phyloP scores from a whole-genome alignment of 2,797 vertebrate genomes.

The Crypturellus tataupa region DNA sequence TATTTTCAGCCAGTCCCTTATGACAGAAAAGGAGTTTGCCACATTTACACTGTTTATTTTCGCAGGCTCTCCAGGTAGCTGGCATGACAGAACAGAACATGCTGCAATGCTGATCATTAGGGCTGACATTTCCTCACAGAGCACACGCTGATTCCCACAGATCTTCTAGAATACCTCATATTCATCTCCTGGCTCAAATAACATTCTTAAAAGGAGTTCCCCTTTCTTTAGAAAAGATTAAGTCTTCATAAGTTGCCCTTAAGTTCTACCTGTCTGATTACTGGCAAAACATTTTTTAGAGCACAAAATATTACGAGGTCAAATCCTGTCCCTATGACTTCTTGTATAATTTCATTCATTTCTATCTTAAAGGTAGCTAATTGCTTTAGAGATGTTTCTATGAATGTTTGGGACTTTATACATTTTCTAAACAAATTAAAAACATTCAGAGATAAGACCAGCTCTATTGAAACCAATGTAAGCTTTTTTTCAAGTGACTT shows the following conservation, averaged over 20 bases:
- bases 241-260: background rate
- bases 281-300: background rate
- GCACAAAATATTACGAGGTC: background rate
- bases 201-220: background rate
- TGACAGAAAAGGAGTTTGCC: background rate
- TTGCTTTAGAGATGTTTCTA: background rate
- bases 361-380: background rate
- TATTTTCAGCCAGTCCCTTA: background rate
- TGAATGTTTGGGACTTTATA: background rate
- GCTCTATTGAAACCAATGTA: background rate
- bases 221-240: background rate
- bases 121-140: background rate
- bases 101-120: accelerated
- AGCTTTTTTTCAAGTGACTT: background rate
- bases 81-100: background rate
- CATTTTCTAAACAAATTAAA: background rate
- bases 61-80: background rate
- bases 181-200: background rate
- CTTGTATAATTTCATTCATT: background rate
- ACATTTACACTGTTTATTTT: background rate
- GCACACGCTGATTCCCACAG: background rate
- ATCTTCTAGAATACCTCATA: background rate
- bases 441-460: background rate
- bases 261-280: background rate
- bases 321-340: background rate